A percentile compares a stretch with the other conserved stretches of the same genome.
Conservation (phyloP, 1,140 invertebrate genomes). For the Pseudomyrmex dendroicus region DNA sequence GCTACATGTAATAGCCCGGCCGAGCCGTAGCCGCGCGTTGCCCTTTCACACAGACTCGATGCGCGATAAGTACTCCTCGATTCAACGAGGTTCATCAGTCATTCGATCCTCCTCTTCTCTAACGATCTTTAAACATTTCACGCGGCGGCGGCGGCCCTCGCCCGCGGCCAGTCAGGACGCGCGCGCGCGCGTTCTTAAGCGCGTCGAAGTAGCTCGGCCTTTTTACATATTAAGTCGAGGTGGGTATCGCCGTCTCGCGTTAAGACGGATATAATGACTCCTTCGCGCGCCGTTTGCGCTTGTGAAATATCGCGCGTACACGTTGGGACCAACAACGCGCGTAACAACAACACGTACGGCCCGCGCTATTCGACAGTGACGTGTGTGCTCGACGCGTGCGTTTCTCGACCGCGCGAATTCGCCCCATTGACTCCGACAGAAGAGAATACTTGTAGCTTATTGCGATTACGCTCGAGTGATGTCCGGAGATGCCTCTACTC, state of each 20-base stretch:
- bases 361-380: background rate
- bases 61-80: constrained; percentile 63
- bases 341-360: background rate
- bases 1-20: constrained; percentile 46
- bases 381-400: background rate
- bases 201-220: constrained; percentile 25
- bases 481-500: background rate
- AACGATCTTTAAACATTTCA: constrained; percentile 64
- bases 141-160: constrained; percentile 24
- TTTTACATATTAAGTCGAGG: constrained; percentile 42
- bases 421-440: constrained; percentile 23
- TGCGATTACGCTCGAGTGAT: constrained; percentile 26
- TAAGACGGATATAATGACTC: constrained; percentile 43
- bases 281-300: constrained; percentile 9
- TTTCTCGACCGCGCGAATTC: constrained; percentile 21
- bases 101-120: constrained; percentile 61
- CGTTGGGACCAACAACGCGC: background rate
- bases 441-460: constrained; percentile 38
- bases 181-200: constrained; percentile 17
- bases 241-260: constrained; percentile 19
- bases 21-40: constrained; percentile 16
- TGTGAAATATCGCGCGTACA: constrained; percentile 3
- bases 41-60: constrained; percentile 61
- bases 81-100: constrained; percentile 67
- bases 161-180: constrained; percentile 18